These are phyloP conservation scores for Nymphalis c-album DNA, from an alignment of 2,888 invertebrate species.

Conservation along the genomic window DNA sequence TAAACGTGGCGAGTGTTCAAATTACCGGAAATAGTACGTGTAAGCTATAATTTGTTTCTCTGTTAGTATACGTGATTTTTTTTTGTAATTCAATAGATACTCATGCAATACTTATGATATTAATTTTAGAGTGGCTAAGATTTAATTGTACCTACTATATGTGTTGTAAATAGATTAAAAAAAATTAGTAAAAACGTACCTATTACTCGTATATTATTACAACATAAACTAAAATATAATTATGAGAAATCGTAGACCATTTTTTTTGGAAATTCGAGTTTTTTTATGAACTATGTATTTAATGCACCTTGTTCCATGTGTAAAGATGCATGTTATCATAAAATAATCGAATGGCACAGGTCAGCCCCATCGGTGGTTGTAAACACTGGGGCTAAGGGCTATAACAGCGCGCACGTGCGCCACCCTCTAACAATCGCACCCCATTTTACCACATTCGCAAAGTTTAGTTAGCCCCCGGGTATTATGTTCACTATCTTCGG, in stretches of 20 bases:
- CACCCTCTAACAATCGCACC: slow-evolving; percentile 56
- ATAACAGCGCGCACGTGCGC: slow-evolving; percentile 73
- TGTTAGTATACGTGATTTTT: not conserved
- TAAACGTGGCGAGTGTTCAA: slow-evolving; percentile 51
- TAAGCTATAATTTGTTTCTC: slow-evolving; percentile 16
- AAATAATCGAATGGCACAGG: slow-evolving; percentile 55
- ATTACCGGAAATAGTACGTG: slow-evolving; percentile 58
- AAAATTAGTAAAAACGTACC: no score
- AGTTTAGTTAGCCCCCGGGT: slow-evolving; percentile 55
- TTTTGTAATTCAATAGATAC: not conserved
- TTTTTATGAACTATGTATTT: not conserved
- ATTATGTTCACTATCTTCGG: slow-evolving; percentile 51
- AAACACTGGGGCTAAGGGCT: slow-evolving; percentile 56
- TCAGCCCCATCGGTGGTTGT: slow-evolving; percentile 63
- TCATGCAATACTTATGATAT: no score
- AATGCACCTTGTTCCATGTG: slow-evolving; percentile 17
- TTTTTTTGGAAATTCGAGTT: no score
- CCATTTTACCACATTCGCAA: slow-evolving; percentile 65
- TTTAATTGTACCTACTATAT: no score
- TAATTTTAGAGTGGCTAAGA: no score
- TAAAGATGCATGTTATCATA: slow-evolving; percentile 34
- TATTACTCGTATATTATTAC: no score
- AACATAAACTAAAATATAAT: no score
- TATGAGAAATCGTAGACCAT: no score
- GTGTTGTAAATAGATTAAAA: no score